Conservation (phyloP, 2,797 vertebrate genomes). For the Hirundo rustica region DNA sequence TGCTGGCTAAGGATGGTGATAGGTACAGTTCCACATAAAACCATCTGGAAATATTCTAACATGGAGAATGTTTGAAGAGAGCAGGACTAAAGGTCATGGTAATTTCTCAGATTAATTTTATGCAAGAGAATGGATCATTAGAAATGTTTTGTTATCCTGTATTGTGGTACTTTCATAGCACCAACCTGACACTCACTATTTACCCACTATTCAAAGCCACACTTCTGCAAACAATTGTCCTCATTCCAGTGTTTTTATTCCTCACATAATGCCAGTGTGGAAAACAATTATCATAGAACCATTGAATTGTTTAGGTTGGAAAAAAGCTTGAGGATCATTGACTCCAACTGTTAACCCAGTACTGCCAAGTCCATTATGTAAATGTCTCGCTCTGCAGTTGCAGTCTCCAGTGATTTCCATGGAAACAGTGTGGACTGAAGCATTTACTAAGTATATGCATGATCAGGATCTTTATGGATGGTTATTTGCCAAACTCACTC, state of each 20-base stretch:
- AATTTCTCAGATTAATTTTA: background rate
- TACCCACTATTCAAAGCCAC: background rate
- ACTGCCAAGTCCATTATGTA: background rate
- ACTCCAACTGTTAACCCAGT: background rate
- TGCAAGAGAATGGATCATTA: background rate
- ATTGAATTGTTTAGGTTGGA: background rate
- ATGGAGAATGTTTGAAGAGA: background rate
- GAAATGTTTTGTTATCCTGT: background rate
- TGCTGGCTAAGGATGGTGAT: background rate
- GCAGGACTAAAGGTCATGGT: background rate
- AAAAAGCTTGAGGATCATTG: background rate
- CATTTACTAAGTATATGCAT: background rate
- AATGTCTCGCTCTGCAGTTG: background rate
- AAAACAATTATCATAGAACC: background rate
- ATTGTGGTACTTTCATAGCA: background rate
- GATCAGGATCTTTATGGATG: background rate
- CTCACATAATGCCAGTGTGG: background rate
- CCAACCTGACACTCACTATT: background rate
- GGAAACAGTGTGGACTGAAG: background rate
- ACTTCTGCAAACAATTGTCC: background rate
- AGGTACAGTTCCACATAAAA: background rate
- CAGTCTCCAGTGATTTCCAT: conserved; percentile 14
- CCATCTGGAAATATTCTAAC: background rate
- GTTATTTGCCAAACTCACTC: background rate
- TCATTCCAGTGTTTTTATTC: background rate